Evolutionary conservation across 2,888 invertebrate species (phyloP).

Genomic region (Acrobasis suavella): DNA sequence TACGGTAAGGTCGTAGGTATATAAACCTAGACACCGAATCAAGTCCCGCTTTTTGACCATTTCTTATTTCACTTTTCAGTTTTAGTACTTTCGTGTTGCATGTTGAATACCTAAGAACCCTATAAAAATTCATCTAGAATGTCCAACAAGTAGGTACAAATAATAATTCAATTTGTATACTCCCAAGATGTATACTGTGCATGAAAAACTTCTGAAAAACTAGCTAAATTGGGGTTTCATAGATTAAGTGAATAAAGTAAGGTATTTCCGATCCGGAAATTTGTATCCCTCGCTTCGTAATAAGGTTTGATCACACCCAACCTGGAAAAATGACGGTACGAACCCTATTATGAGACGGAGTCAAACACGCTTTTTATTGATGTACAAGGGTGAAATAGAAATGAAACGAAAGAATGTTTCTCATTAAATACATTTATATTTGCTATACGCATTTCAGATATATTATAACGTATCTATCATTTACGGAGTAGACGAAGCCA

Average conservation of each 20-base stretch:
- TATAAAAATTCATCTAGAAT: no score
- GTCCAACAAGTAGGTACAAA: not conserved
- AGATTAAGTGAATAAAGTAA: constrained; percentile 50
- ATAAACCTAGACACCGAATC: no score
- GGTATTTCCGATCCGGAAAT: constrained; percentile 47
- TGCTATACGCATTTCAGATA: no score
- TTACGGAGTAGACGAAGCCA: no score
- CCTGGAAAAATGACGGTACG: constrained; percentile 48
- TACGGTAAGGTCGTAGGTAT: no score
- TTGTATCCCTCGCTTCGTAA: constrained; percentile 51
- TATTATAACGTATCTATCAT: no score
- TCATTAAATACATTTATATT: no score
- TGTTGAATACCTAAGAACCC: no score
- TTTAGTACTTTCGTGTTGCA: no score
- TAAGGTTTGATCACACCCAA: constrained; percentile 57
- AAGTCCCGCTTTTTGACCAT: no score
- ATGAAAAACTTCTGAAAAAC: not conserved
- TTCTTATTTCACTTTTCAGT: no score
- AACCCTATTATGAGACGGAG: constrained; percentile 34
- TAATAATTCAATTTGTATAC: not conserved
- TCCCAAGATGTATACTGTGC: not conserved
- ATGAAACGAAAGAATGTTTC: not conserved
- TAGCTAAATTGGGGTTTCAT: constrained; percentile 32
- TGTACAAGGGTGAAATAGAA: not conserved
- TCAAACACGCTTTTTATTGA: constrained; percentile 3